Evolutionary conservation across 1,140 invertebrate species (phyloP), one percentile per base, ranked within the genome.

Genomic region (Aphaenogaster rudis): DNA sequence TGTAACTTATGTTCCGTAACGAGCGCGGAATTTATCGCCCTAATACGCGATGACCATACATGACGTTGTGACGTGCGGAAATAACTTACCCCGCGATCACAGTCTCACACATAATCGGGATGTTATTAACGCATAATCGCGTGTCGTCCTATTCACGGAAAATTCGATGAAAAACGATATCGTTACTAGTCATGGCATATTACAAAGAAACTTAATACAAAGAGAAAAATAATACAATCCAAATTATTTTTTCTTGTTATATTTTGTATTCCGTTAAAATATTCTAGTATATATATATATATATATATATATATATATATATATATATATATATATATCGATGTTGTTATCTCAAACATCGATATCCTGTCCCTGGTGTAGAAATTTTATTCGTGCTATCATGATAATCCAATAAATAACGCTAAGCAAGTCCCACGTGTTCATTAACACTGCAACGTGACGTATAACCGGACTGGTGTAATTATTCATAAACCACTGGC

Each of bases 21-120:
- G 28, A 4, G 21, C 6, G 28, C 28, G 42, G 54, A 84, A 82
- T 82, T 82, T 74, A 74, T 82, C 80, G 67, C 21, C 61, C 39
- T 74, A 82, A 82, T 82, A 82, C 80, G 36, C 79, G 66, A 33
- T 39, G 52, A 72, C 28, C 42, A 74, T 74, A 82, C 67, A n/a
- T 82, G 67, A 82, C 17, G 17, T 72, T 72, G 45, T 82, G 67
- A 82, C 39, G 21, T 28, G 54, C 54, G 17, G 28, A 72, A 82
- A 74, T 74, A 72, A 82, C 67, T 74, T 74, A 59, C n/a, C 15
- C 11, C 9, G 66, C 17, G 15, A 36, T 17, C 28, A 17, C 45
- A 7, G 11, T 79, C 36, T 71, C 36, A 7, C 48, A 50, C 17
- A 33, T 57, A 81, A 71, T 71, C 48, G 8, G 13, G 50, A 71